Percentiles rank a stretch among this genome's conserved stretches.
phyloP scores from a whole-genome alignment of 1,140 invertebrate genomes.

The Eciton burchellii region DNA sequence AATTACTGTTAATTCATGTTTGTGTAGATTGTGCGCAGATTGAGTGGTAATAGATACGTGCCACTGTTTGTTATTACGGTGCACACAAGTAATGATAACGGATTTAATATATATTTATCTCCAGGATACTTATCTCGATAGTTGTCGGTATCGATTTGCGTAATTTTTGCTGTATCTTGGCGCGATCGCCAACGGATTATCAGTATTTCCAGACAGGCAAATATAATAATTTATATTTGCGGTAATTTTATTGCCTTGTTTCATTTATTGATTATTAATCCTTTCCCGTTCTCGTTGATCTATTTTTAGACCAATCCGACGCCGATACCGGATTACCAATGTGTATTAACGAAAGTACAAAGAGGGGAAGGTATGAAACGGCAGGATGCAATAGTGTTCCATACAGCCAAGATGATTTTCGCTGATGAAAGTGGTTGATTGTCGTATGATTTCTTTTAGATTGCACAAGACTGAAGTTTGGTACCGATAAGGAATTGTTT shows the following conservation, averaged over 20 bases:
- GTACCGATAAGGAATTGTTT: constrained; percentile 47
- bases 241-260: not conserved
- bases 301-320: constrained; percentile 69
- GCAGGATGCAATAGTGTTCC: not conserved
- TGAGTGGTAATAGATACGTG: not conserved
- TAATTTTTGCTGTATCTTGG: too few relatives aligned
- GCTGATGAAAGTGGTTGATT: not conserved
- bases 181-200: too few relatives aligned
- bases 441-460: constrained; percentile 64
- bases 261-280: not conserved
- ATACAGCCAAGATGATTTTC: not conserved
- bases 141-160: too few relatives aligned
- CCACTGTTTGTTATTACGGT: constrained; percentile 4
- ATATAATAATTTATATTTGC: too few relatives aligned
- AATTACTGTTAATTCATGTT: not conserved
- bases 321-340: constrained; percentile 63
- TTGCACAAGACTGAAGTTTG: constrained; percentile 76
- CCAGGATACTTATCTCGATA: too few relatives aligned
- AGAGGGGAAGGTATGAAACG: constrained; percentile 71
- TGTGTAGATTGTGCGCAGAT: not conserved
- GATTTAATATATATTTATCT: constrained; percentile 24
- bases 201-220: too few relatives aligned
- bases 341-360: constrained; percentile 74
- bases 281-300: constrained; percentile 34
- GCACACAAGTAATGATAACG: not conserved